phyloP scores from a whole-genome alignment of 2,113 vertebrate species.

The Noturus placidus region DNA sequence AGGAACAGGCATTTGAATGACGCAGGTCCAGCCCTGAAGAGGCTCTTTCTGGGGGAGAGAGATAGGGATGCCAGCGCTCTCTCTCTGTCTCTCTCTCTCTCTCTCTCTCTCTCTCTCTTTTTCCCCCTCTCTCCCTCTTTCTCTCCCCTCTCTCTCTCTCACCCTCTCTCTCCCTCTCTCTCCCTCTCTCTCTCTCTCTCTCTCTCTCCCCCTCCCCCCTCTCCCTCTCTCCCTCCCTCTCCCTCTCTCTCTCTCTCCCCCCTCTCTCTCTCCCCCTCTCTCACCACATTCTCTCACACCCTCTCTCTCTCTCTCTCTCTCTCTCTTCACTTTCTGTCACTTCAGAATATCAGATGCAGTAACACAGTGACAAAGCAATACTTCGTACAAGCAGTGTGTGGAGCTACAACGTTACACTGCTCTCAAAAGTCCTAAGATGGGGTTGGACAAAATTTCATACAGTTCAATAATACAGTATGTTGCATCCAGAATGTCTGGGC shows the following conservation, averaged over 20 bases:
- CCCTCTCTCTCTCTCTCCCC: not conserved
- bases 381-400: conserved; percentile 42
- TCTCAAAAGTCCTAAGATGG: not conserved
- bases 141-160: not conserved
- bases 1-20: conserved; percentile 73
- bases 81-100: not conserved
- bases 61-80: conserved; percentile 58
- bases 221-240: too few species aligned
- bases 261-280: not conserved
- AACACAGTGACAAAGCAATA: conserved; percentile 39
- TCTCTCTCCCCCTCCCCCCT: not conserved
- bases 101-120: too few species aligned
- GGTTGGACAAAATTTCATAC: not conserved
- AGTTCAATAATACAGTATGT: not conserved
- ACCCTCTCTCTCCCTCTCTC: not conserved
- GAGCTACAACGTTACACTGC: conserved; percentile 52
- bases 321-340: not conserved
- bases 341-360: conserved; percentile 21
- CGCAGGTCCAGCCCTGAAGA: conserved; percentile 76
- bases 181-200: not conserved
- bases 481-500: not conserved
- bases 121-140: not conserved
- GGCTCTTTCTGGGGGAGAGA: conserved; percentile 64
- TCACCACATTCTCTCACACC: too few species aligned
- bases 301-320: not conserved